These are phyloP conservation scores for Labrus mixtus DNA, from an alignment of 2,113 vertebrate species.

Conservation along the genomic window DNA sequence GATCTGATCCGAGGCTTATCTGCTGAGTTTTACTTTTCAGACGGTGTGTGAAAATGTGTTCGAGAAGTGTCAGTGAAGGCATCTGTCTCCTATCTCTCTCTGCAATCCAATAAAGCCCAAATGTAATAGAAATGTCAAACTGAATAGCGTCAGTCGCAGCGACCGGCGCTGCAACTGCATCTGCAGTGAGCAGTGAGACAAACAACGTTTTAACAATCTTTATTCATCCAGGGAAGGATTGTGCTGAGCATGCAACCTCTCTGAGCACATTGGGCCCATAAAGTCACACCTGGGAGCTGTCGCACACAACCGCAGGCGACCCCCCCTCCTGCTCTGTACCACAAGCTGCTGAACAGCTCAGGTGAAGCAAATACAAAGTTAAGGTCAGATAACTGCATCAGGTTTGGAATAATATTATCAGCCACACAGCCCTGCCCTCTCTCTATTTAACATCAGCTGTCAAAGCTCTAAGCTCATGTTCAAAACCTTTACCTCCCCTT, in stretches of 20 bases:
- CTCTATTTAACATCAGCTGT: conserved; percentile 4
- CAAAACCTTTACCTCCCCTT: conserved; percentile 52
- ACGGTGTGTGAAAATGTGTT: conserved; percentile 31
- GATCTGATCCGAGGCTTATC: conserved; percentile 1
- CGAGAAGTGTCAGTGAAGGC: conserved; percentile 18
- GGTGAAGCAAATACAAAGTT: conserved; percentile 27
- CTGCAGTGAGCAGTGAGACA: conserved; percentile 47
- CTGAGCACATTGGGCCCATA: conserved; percentile 26
- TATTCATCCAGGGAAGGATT: conserved; percentile 64
- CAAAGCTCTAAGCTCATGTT: conserved; percentile 49
- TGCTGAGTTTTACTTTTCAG: conserved; percentile 23
- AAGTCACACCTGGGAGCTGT: conserved; percentile 53
- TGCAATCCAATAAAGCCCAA: conserved; percentile 45
- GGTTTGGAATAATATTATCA: conserved; percentile 44
- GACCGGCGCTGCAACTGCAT: background rate
- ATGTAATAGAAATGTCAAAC: conserved; percentile 61
- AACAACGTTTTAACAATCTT: conserved; percentile 61
- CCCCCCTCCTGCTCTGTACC: background rate
- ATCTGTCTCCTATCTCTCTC: conserved; percentile 27
- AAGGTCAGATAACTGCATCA: conserved; percentile 58
- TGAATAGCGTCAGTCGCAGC: conserved; percentile 31
- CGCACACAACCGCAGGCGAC: conserved; percentile 46
- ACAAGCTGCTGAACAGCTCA: conserved; percentile 12
- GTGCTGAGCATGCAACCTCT: conserved; percentile 54
- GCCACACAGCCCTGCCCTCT: conserved; percentile 22